These are phyloP conservation scores for Microhierax caerulescens DNA, from an alignment of 2,797 vertebrate genomes.

Conservation along the genomic window DNA sequence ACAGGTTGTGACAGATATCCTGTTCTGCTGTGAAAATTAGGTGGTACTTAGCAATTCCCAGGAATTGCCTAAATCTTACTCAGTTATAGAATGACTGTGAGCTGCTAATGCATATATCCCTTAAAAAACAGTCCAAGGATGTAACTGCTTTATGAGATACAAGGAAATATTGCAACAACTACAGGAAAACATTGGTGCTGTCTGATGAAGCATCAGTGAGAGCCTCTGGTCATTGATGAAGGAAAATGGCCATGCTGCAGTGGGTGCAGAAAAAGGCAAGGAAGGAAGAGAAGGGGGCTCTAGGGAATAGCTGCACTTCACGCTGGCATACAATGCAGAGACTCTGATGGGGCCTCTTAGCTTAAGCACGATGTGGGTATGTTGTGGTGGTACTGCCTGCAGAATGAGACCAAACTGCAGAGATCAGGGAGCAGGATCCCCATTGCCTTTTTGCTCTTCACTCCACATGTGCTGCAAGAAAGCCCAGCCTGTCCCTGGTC, in stretches of 20 bases:
- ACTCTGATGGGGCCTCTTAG: too few species aligned
- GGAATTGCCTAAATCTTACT: neutral
- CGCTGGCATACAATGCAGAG: neutral
- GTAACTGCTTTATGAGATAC: neutral
- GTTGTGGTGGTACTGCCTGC: neutral
- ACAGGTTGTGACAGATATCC: neutral
- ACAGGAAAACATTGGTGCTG: neutral
- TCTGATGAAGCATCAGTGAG: neutral
- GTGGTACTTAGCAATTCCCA: neutral
- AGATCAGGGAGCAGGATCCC: rapidly evolving
- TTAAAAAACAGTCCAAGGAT: neutral
- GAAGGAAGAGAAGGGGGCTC: too few species aligned
- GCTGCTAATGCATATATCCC: neutral
- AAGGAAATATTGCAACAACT: neutral
- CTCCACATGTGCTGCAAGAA: neutral
- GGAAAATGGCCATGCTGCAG: neutral
- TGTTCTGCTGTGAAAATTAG: neutral
- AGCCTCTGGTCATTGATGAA: neutral
- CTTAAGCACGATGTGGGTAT: neutral
- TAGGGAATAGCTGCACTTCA: neutral
- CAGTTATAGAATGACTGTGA: neutral
- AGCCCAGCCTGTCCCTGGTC: neutral
- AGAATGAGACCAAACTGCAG: neutral
- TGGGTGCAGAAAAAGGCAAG: neutral
- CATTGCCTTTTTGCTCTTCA: neutral